phyloP scores from a whole-genome alignment of 1,140 invertebrate species.

The Antheraea mylitta region DNA sequence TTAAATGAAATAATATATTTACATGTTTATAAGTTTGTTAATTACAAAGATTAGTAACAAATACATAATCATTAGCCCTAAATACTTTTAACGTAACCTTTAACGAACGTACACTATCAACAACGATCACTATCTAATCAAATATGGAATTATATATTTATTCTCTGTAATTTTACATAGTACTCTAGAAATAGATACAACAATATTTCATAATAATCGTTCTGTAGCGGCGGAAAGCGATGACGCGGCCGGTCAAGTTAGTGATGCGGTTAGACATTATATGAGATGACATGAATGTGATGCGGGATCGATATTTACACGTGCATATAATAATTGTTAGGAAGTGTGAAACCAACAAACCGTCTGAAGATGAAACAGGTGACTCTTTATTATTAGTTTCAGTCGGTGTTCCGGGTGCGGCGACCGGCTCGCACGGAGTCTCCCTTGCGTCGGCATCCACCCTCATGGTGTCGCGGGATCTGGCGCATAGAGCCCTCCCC shows the following conservation, averaged over 20 bases:
- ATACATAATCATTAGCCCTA: background rate
- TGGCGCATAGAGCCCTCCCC: conserved; percentile 47
- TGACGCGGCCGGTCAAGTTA: background rate
- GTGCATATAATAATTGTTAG: conserved; percentile 27
- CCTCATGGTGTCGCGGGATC: conserved; percentile 54
- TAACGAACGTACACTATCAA: no score
- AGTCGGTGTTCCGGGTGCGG: conserved; percentile 37
- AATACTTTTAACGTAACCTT: no score
- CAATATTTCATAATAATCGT: no score
- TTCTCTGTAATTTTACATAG: no score
- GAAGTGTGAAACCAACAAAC: conserved; percentile 58
- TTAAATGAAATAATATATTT: no score
- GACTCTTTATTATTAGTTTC: conserved; percentile 61
- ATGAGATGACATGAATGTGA: conserved; percentile 14
- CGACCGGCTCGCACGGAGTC: conserved; percentile 38
- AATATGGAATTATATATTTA: no score
- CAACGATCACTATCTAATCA: no score
- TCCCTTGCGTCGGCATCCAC: conserved; percentile 59
- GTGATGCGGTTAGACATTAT: conserved; percentile 10
- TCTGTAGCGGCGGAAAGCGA: background rate
- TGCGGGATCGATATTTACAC: conserved; percentile 22
- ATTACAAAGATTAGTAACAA: background rate
- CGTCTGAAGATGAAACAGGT: conserved; percentile 61
- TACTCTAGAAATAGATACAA: no score
- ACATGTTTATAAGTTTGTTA: background rate